phyloP scores from a whole-genome alignment of 2,888 invertebrate species.

The Chloroclystis v-ata region DNA sequence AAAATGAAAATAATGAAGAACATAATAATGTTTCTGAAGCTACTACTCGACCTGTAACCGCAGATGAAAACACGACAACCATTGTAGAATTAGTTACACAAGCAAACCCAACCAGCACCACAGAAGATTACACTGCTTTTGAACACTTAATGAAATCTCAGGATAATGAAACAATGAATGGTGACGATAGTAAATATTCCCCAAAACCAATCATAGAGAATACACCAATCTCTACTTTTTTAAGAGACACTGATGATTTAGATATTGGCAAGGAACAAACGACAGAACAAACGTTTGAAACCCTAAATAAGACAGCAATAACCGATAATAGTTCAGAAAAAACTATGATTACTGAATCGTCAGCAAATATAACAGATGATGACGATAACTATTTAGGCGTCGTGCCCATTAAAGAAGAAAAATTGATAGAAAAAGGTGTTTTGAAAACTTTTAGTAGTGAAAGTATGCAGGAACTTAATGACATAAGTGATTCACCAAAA shows the following conservation, averaged over 20 bases:
- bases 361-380: conserved; percentile 22
- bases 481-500: conserved; percentile 70
- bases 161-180: conserved; percentile 28
- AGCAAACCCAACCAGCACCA: conserved; percentile 21
- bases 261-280: conserved; percentile 32
- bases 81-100: not conserved
- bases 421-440: conserved; percentile 41
- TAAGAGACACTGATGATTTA: conserved; percentile 67
- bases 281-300: conserved; percentile 28
- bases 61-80: conserved; percentile 22
- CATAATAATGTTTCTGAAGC: conserved; percentile 37
- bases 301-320: conserved; percentile 21
- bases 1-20: conserved; percentile 62
- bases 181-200: conserved; percentile 13
- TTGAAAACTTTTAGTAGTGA: conserved; percentile 50
- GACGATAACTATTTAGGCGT: conserved; percentile 57
- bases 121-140: conserved; percentile 34
- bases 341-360: conserved; percentile 26
- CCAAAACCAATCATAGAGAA: conserved; percentile 30
- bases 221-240: conserved; percentile 54
- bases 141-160: conserved; percentile 39
- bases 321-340: conserved; percentile 29
- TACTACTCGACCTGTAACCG: conserved; percentile 19
- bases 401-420: conserved; percentile 53
- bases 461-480: conserved; percentile 58